A percentile compares a stretch with the other conserved stretches of the same genome.
phyloP scores from a whole-genome alignment of 2,113 vertebrate genomes.

The Cephalopholis sonnerati region DNA sequence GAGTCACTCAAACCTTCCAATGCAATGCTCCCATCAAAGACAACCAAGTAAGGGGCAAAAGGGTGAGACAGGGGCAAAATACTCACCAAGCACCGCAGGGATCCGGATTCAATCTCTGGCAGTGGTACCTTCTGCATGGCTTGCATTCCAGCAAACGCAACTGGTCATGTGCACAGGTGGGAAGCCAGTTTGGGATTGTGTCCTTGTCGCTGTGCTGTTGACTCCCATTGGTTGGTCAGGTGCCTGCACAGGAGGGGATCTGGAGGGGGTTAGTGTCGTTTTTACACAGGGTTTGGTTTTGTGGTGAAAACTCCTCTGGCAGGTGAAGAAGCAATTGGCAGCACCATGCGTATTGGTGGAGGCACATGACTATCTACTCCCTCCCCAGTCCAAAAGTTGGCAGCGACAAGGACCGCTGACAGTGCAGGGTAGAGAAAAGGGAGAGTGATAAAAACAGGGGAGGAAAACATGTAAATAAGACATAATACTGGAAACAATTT shows the following conservation, averaged over 20 bases:
- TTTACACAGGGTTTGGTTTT: not conserved
- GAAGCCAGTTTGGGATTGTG: not conserved
- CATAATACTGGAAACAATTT: not conserved
- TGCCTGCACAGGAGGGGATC: conserved; percentile 17
- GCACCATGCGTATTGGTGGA: not conserved
- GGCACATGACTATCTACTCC: not conserved
- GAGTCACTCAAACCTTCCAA: conserved; percentile 74
- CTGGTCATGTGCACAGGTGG: not conserved
- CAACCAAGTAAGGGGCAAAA: conserved; percentile 21
- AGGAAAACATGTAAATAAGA: not conserved
- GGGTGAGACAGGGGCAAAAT: conserved; percentile 3
- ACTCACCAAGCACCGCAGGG: conserved; percentile 16
- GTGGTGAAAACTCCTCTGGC: conserved; percentile 16
- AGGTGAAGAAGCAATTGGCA: not conserved
- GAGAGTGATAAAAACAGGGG: too few relatives aligned
- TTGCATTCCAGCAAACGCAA: conserved; percentile 3
- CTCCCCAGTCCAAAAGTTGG: not conserved
- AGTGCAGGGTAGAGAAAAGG: not conserved
- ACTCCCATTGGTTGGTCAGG: not conserved
- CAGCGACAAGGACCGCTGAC: not conserved
- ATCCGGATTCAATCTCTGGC: conserved; percentile 7
- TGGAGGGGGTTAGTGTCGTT: conserved; percentile 1
- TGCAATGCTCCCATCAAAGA: conserved; percentile 24
- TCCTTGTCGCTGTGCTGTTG: not conserved
- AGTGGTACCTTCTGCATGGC: too few relatives aligned